Percentiles rank a stretch among this genome's conserved stretches.
Evolutionary conservation across 2,888 invertebrate genomes (phyloP).

Genomic region (Drosophila borborema): DNA sequence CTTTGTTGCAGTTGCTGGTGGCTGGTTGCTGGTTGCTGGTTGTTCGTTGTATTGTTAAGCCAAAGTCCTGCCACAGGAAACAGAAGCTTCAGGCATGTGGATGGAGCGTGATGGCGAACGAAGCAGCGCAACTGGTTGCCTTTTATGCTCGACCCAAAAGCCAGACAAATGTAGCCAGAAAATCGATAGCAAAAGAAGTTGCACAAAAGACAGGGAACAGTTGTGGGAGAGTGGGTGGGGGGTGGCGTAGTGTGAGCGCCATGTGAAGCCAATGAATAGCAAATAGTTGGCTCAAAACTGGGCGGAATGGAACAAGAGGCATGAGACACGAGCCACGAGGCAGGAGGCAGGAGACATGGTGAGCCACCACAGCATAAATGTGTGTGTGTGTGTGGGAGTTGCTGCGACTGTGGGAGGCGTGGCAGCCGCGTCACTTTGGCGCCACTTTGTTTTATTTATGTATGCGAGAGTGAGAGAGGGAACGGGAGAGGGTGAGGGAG

Average conservation of each 20-base stretch:
- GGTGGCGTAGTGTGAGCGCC: constrained; percentile 44
- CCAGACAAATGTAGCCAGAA: constrained; percentile 75
- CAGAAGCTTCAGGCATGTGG: constrained; percentile 2
- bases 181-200: constrained; percentile 73
- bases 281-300: constrained; percentile 47
- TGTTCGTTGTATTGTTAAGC: constrained; percentile 37
- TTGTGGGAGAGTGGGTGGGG: background rate
- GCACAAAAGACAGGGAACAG: constrained; percentile 22
- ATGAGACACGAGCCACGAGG: too few relatives aligned
- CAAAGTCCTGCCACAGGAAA: constrained; percentile 31
- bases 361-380: background rate
- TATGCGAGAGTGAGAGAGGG: constrained; percentile 33
- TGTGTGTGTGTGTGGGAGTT: background rate
- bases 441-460: constrained; percentile 78
- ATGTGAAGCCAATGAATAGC: constrained; percentile 78
- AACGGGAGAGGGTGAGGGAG: constrained; percentile 9
- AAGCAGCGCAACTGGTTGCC: constrained; percentile 68
- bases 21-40: background rate
- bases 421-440: constrained; percentile 73
- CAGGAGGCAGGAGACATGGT: background rate
- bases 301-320: background rate
- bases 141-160: constrained; percentile 64
- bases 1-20: constrained; percentile 11
- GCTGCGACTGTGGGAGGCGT: constrained; percentile 2
- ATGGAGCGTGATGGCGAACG: background rate